Percentiles rank a stretch among this genome's conserved stretches.
Evolutionary conservation across 2,888 invertebrate species (phyloP).

Genomic region (Ormyrus pomaceus): DNA sequence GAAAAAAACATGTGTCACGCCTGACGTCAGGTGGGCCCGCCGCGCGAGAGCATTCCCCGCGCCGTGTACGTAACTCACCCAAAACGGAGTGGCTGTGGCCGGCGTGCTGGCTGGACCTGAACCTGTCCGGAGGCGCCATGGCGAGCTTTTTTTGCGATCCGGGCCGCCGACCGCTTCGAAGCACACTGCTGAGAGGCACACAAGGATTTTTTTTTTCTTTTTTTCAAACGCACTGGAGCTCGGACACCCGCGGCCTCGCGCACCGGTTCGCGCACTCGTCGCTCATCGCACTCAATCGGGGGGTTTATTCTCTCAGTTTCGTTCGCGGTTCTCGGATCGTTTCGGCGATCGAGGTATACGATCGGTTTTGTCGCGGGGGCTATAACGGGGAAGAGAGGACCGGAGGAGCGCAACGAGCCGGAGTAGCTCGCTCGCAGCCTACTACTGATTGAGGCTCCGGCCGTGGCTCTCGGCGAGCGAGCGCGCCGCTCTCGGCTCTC

Average conservation of each 20-base stretch:
- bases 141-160: background rate
- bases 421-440: slow-evolving; percentile 13
- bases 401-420: background rate
- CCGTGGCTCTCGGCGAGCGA: background rate
- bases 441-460: slow-evolving; percentile 10
- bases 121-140: slow-evolving; percentile 73
- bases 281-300: too few relatives aligned
- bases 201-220: background rate
- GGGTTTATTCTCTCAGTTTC: too few relatives aligned
- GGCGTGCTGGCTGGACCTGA: slow-evolving; percentile 64
- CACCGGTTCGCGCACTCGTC: too few relatives aligned
- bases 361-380: slow-evolving; percentile 1
- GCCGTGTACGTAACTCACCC: slow-evolving; percentile 70
- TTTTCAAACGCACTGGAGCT: too few relatives aligned
- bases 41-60: background rate
- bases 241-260: too few relatives aligned
- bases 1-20: slow-evolving; percentile 17
- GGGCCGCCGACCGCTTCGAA: too few relatives aligned
- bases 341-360: background rate
- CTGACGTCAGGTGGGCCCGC: slow-evolving; percentile 3
- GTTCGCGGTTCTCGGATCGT: too few relatives aligned
- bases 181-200: too few relatives aligned
- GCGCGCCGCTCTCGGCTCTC: background rate
- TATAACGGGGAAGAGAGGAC: background rate
- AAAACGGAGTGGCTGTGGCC: slow-evolving; percentile 76